Conservation (phyloP, 2,797 vertebrate species). For the Lacerta agilis region DNA sequence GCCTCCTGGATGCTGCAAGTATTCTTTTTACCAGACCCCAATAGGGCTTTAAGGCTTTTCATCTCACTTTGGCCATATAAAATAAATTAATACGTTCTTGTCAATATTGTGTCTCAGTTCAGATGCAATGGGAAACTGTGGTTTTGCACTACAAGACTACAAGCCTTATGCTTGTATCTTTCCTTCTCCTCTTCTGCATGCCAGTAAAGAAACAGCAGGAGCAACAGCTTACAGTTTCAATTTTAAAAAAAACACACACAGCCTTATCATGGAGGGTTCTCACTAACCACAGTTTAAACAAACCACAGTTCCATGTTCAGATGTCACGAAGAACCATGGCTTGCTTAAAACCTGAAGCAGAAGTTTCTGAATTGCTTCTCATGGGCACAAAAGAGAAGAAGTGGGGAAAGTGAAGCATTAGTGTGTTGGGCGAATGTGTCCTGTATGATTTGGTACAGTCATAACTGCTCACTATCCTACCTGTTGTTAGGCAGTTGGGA, state of each 20-base stretch:
- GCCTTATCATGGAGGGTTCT: background rate
- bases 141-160: background rate
- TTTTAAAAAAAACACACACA: background rate
- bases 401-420: background rate
- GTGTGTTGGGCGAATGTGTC: background rate
- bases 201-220: background rate
- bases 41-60: background rate
- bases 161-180: background rate
- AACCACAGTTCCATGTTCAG: background rate
- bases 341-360: background rate
- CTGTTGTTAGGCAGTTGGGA: background rate
- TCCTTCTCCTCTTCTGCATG: background rate
- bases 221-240: background rate
- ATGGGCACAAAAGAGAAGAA: too few relatives aligned
- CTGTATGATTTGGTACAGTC: background rate
- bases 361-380: too few relatives aligned
- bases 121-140: background rate
- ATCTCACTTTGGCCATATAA: constrained; percentile 26
- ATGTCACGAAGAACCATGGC: background rate
- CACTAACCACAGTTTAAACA: background rate
- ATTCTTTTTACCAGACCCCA: background rate
- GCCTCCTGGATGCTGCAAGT: background rate
- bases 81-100: background rate
- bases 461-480: background rate
- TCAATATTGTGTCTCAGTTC: background rate